phyloP scores from a whole-genome alignment of 2,888 invertebrate genomes.

The Iphiclides podalirius region DNA sequence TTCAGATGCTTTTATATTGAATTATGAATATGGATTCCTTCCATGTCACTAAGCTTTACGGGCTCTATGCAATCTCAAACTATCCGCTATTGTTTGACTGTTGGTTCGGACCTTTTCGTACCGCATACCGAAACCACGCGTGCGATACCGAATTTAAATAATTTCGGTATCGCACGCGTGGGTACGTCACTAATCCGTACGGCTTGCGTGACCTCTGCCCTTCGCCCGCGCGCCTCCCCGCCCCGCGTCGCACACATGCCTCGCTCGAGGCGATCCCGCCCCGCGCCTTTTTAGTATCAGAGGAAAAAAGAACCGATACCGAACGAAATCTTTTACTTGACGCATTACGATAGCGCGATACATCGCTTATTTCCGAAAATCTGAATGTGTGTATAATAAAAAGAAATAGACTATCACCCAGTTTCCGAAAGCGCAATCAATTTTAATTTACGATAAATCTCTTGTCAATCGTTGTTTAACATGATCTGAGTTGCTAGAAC shows the following conservation, averaged over 20 bases:
- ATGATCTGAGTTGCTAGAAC: too few relatives aligned
- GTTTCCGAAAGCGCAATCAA: too few relatives aligned
- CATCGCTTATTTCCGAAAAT: constrained; percentile 24
- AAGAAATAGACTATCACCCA: too few relatives aligned
- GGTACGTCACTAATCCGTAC: constrained; percentile 40
- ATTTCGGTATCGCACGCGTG: constrained; percentile 4
- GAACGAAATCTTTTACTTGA: constrained; percentile 39
- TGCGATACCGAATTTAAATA: too few relatives aligned
- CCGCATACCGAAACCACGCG: constrained; percentile 8
- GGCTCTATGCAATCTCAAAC: too few relatives aligned
- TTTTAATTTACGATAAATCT: too few relatives aligned
- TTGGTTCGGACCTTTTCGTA: too few relatives aligned
- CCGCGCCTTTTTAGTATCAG: constrained; percentile 64
- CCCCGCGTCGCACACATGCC: constrained; percentile 46
- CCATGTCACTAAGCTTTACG: too few relatives aligned
- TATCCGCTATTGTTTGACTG: too few relatives aligned
- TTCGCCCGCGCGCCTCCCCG: constrained; percentile 43
- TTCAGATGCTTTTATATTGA: too few relatives aligned
- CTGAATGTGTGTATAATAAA: neutral
- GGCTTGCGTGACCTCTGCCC: constrained; percentile 74
- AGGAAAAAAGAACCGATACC: constrained; percentile 57
- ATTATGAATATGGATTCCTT: too few relatives aligned
- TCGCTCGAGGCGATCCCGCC: constrained; percentile 64
- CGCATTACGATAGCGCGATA: constrained; percentile 13
- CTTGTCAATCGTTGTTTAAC: too few relatives aligned